Base-by-base conservation (phyloP, 2,113 vertebrate genomes). In the Oryzias curvinotus region DNA sequence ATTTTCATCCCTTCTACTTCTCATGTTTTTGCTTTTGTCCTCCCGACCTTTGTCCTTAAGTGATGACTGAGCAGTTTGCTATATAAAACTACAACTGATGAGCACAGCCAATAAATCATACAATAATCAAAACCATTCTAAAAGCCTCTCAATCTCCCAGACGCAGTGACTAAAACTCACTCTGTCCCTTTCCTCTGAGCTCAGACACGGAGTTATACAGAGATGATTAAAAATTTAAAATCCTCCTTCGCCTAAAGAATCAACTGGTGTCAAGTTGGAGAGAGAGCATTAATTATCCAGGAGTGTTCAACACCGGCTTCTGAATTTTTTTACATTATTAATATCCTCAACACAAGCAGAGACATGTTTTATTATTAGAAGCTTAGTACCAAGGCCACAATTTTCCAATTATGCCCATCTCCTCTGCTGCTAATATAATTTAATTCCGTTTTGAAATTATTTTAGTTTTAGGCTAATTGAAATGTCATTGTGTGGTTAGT, bases 281-380 rank as follows among this genome's bases (percentile, higher is more conserved):
- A 85, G 84, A 73, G 81, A 78, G 81, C 85, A 91, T 91, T 88
- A 91, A 90, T 90, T 91, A 91, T 91, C 87, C 62, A 90, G 62
- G 71, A 88, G 88, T 78, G 83, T 83, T 82, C 84, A 85, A 89
- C 84, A 77, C 76, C 41, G 80, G 80, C 86, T 80, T 62, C 81
- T 72, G 78, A 74, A 78, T 75, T 71, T 62, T 68, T 85, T 71
- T 88, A 83, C 79, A 89, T 90, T 87, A 90, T 92, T 91, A 85
- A 90, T 87, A 78, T 68, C 82, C 72, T 73, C 65, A 64, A 81
- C 74, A 84, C 64, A 73, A 85, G 71, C 47, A 87, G 76, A 89
- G 74, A 80, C 73, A 81, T 58, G 77, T 78, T 77, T 84, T 52
- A 75, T 89, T 81, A 88, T 87, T 79, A 85, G 62, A 56, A 62